These are phyloP conservation scores for Peromyscus melanophrys DNA, from an alignment of 2,797 vertebrate species.

Conservation along the genomic window DNA sequence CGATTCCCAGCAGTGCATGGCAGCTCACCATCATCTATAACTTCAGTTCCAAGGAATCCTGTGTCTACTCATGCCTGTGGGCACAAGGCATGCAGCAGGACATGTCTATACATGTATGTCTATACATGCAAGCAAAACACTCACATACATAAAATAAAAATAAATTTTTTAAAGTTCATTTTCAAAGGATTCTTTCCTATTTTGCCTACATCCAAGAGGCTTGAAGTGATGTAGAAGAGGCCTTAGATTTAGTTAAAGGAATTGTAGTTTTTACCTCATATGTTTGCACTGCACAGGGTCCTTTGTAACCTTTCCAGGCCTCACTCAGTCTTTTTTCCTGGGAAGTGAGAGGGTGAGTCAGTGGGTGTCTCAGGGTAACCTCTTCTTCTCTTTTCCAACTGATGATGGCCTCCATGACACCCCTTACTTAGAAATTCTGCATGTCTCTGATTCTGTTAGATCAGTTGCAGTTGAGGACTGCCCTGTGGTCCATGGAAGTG, in stretches of 20 bases:
- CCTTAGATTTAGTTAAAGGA: background rate
- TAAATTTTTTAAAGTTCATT: background rate
- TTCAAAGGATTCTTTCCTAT: background rate
- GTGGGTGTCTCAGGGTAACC: background rate
- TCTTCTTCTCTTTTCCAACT: background rate
- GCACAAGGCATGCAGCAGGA: background rate
- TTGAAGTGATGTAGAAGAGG: background rate
- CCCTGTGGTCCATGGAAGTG: background rate
- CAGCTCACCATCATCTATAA: background rate
- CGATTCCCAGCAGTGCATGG: background rate
- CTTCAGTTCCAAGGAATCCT: background rate
- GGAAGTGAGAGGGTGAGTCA: background rate
- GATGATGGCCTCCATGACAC: background rate
- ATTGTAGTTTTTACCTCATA: background rate
- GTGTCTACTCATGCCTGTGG: background rate
- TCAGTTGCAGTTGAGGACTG: background rate
- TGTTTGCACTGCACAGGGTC: background rate
- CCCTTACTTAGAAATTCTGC: conserved; percentile 25
- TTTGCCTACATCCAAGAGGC: background rate
- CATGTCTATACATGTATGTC: too few species aligned
- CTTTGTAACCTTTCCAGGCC: background rate
- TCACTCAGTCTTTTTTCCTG: background rate
- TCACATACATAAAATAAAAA: background rate
- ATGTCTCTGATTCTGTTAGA: conserved; percentile 13
- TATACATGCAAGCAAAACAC: background rate